Evolutionary conservation across 1,140 invertebrate genomes (phyloP), one percentile per base, ranked within the genome.

Genomic region (Drosophila lini): DNA sequence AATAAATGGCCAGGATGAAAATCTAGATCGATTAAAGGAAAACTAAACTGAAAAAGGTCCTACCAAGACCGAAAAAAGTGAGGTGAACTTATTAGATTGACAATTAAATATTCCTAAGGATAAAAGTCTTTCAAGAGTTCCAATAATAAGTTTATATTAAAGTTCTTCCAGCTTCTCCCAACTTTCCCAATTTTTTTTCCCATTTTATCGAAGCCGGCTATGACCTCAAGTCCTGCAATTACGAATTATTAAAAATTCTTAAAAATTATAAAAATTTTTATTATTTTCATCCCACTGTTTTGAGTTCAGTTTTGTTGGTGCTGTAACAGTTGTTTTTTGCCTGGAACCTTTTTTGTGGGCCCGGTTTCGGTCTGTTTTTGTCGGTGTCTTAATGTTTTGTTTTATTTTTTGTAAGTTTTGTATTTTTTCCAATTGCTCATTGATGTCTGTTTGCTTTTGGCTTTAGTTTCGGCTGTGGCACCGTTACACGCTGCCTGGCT

Each of bases 361-460:
- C 62, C 61, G 76, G 58, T 62, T 52, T 80, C 50, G 41, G 70
- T 79, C 48, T 60, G 48, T 63, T 67, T 75, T 58, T 68, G 69
- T 36, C 74, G 56, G 40, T 53, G 69, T 71, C 32, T 53, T 53
- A 53, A 53, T 53, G 32, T 62, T 70, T 70, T 65, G 40, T 42
- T 60, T 75, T 63, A 60, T 81, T 68, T 73, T 81, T 78, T 82
- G 64, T n/a, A 32, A 48, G 58, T 52, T 58, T 45, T 74, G 15
- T 67, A 48, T 75, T 31, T 71, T 81, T 81, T 67, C 68, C 44
- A 76, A 69, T 56, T 79, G 74, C 59, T 71, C 79, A 88, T 89
- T 83, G 83, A 88, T 83, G 76, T 80, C 77, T 88, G 84, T 89
- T 88, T 88, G 84, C 77, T 74, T 82, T 86, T 81, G 57, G 65